Evolutionary conservation across 2,888 invertebrate genomes (phyloP).

Genomic region (Apotomis betuletana): DNA sequence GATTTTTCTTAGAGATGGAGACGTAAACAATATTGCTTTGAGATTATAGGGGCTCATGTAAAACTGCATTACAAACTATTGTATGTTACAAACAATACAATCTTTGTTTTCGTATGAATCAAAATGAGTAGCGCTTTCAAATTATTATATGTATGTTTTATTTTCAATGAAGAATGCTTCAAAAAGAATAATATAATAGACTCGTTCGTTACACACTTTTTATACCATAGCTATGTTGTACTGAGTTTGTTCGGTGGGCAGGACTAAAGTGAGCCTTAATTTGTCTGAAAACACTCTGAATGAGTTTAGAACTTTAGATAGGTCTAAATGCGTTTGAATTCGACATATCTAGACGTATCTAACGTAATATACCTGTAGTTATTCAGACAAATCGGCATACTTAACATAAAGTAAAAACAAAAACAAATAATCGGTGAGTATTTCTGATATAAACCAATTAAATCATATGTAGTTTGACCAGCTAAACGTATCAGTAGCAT

Average conservation of each 20-base stretch:
- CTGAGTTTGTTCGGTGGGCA: conserved; percentile 32
- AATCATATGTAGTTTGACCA: no score
- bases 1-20: no score
- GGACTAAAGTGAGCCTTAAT: conserved; percentile 1
- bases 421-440: no score
- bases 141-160: not conserved
- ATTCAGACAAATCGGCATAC: no score
- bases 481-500: no score
- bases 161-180: not conserved
- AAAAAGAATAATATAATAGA: not conserved
- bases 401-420: no score
- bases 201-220: not conserved
- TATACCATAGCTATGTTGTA: conserved; percentile 1
- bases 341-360: no score
- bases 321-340: no score
- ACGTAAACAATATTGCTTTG: no score
- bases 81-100: conserved; percentile 23
- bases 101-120: conserved; percentile 14
- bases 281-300: not conserved
- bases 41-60: not conserved
- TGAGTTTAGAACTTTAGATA: not conserved
- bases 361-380: no score
- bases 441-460: not conserved
- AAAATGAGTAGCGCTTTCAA: not conserved
- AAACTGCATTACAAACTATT: conserved; percentile 15